phyloP scores from a whole-genome alignment of 2,888 invertebrate species.

The Tetragnatha montana region DNA sequence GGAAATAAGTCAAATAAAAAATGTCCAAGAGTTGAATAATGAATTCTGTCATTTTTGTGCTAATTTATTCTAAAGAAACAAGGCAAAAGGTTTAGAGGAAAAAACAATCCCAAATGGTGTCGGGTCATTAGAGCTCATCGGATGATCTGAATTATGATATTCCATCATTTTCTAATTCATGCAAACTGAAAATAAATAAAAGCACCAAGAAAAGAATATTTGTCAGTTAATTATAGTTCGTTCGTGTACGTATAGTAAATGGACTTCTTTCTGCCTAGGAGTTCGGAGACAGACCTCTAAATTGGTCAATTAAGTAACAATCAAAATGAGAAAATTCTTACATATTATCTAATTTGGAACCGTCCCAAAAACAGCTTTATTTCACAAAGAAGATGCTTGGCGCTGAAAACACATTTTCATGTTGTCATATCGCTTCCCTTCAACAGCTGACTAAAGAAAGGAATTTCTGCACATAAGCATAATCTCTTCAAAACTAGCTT shows the following conservation, averaged over 20 bases:
- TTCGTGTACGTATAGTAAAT: too few species aligned
- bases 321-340: background rate
- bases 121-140: too few species aligned
- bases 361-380: background rate
- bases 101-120: too few species aligned
- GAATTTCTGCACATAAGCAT: background rate
- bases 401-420: background rate
- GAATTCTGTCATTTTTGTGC: too few species aligned
- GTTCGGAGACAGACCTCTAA: background rate
- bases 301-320: background rate
- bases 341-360: background rate
- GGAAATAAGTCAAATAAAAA: too few species aligned
- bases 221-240: too few species aligned
- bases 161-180: background rate
- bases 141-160: too few species aligned
- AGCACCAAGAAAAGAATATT: too few species aligned
- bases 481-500: too few species aligned
- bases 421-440: background rate
- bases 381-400: background rate
- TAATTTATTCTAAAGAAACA: too few species aligned
- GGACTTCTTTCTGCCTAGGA: background rate
- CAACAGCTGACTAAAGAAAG: background rate
- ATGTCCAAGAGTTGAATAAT: too few species aligned
- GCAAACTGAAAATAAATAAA: background rate
- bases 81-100: too few species aligned